Evolutionary conservation across 2,797 vertebrate species (phyloP), one percentile per base, ranked within the genome.

Genomic region (Spondyliosoma cantharus): DNA sequence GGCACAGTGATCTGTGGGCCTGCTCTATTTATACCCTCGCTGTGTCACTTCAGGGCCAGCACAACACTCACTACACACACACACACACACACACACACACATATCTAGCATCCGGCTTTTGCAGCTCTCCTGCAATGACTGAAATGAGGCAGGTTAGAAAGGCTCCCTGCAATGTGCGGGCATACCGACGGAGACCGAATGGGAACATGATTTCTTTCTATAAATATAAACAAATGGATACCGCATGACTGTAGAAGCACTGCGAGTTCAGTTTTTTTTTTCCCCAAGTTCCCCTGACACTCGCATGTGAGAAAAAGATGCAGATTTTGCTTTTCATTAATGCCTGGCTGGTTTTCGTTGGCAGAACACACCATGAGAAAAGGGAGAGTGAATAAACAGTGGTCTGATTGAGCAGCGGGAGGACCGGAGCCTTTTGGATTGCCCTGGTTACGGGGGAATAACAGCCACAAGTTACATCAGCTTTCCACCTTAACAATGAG

Each of bases 11-110:
- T 94, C 92, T 93, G 92, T 93, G 89, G 89, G 92, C 86, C 91
- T 90, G 91, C 84, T 92, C 93, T 95, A 95, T 95, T 95, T 95
- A 93, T 95, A 95, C 90, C 86, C 91, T 86, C 73, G 54, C 80
- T 78, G 90, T 93, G 92, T 94, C 92, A 93, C 87, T 91, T 91
- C 88, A 91, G 89, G 91, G 90, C 88, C 88, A 82, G 76, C 82
- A 76, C 71, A 74, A 80, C 83, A 86, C 81, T 83, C 81, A 63
- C 84, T 64, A 80, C 64, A 43, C 59, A 12, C 64, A 48, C 62
- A 69, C 54, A 58, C 74, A 81, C 82, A 74, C 69, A 66, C 53
- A 53, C 50, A 43, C 61, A 45, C 69, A 58, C 76, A 80, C 86
- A 79, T 70, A 74, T 81, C 84, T 54, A 78, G 78, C 46, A 81